Evolutionary conservation across 2,888 invertebrate species (phyloP).

Genomic region (Serripes groenlandicus): DNA sequence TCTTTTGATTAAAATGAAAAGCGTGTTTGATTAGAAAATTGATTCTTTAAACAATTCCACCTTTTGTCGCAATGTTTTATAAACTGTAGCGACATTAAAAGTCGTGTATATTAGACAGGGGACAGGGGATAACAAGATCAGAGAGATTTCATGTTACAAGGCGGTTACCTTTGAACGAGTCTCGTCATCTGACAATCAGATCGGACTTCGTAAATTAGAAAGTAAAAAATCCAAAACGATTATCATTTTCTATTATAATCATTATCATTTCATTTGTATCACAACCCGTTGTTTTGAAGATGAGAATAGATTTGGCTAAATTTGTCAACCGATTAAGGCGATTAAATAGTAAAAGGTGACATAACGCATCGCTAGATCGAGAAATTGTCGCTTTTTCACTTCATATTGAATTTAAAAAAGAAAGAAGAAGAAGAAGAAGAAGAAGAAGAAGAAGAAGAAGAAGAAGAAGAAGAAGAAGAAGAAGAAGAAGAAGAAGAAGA

Average conservation of each 20-base stretch:
- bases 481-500: too few species aligned
- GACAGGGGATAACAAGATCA: too few species aligned
- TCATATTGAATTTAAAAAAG: background rate
- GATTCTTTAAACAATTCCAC: background rate
- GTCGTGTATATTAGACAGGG: too few species aligned
- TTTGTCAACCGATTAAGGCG: background rate
- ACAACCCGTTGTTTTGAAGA: background rate
- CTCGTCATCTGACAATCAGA: background rate
- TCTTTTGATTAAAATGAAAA: background rate
- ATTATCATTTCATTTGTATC: background rate
- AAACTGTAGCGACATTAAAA: background rate
- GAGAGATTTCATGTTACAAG: background rate
- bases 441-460: background rate
- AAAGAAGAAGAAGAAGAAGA: background rate
- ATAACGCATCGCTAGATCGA: background rate
- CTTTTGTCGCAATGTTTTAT: background rate
- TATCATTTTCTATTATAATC: background rate
- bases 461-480: too few species aligned
- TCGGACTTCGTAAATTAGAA: background rate
- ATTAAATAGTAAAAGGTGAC: background rate
- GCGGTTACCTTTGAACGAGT: background rate
- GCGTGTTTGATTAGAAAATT: background rate
- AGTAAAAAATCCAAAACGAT: background rate
- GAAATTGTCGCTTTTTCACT: background rate
- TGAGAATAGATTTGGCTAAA: background rate